Evolutionary conservation across 2,888 invertebrate species (phyloP).

Genomic region (Drosophila ochracea): DNA sequence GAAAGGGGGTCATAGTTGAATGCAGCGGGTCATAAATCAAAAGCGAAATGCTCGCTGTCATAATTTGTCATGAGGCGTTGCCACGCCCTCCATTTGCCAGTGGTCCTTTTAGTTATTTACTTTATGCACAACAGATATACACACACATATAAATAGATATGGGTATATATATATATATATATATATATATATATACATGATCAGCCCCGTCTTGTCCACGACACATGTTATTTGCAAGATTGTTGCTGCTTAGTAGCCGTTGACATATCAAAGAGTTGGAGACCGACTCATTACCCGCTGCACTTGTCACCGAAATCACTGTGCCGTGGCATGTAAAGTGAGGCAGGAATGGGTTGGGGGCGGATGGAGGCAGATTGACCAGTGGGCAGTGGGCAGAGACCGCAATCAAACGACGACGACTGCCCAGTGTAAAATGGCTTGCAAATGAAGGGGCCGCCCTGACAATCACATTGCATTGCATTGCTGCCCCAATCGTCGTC

Average conservation of each 20-base stretch:
- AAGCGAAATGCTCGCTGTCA: constrained; percentile 78
- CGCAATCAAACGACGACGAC: constrained; percentile 15
- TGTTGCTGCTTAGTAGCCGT: constrained; percentile 32
- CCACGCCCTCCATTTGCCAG: constrained; percentile 72
- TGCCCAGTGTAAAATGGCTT: constrained; percentile 22
- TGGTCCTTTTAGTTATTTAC: constrained; percentile 9
- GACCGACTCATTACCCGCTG: constrained; percentile 42
- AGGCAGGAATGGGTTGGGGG: background rate
- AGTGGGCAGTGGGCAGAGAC: constrained; percentile 16
- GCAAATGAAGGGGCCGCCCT: constrained; percentile 48
- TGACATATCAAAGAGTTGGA: constrained; percentile 42
- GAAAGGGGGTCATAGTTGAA: constrained; percentile 76
- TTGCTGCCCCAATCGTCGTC: constrained; percentile 16
- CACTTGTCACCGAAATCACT: constrained; percentile 54
- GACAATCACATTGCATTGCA: constrained; percentile 32
- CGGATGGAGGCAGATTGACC: background rate
- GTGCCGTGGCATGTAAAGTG: constrained; percentile 5
- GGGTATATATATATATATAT: background rate
- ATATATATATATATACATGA: background rate
- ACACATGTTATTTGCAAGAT: constrained; percentile 54
- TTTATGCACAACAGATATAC: background rate
- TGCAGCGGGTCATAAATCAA: constrained; percentile 78
- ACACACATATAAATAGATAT: background rate
- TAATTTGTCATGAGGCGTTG: constrained; percentile 83
- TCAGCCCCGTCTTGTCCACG: constrained; percentile 14